phyloP scores from a whole-genome alignment of 2,797 vertebrate genomes.

The Sandelia bainsii region DNA sequence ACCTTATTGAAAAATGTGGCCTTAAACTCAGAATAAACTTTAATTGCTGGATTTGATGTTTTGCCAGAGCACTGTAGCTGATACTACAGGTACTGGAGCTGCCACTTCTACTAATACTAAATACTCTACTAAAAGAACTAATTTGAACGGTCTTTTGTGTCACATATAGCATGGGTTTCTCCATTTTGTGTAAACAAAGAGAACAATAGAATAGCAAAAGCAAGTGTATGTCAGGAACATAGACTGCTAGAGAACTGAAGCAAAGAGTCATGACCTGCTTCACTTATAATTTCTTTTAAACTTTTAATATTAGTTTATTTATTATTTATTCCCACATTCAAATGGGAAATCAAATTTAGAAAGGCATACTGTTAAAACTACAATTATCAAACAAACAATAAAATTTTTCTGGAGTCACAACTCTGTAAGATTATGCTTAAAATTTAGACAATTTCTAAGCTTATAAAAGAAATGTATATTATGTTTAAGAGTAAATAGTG shows the following conservation, averaged over 20 bases:
- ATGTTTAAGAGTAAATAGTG: slow-evolving; percentile 18
- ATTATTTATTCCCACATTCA: no score
- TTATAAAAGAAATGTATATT: neutral
- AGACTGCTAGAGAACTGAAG: no score
- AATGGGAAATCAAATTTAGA: no score
- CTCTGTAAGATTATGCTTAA: neutral
- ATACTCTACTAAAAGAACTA: neutral
- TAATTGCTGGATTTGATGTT: slow-evolving; percentile 7
- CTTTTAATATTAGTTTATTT: no score
- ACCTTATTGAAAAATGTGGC: neutral
- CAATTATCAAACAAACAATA: no score
- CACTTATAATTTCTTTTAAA: no score
- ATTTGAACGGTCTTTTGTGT: neutral
- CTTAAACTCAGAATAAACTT: neutral
- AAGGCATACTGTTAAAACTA: no score
- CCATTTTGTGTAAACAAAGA: no score
- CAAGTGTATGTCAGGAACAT: no score
- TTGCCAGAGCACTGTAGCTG: neutral
- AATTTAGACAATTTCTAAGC: neutral
- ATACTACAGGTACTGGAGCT: neutral
- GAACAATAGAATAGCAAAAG: no score
- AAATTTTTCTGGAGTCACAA: neutral
- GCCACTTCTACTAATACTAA: neutral
- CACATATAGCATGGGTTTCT: no score
- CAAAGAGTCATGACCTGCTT: no score